A percentile compares a stretch with the other conserved stretches of the same genome.
These are phyloP conservation scores for Eulimnadia texana DNA, from an alignment of 1,140 invertebrate species.

Conservation along the genomic window DNA sequence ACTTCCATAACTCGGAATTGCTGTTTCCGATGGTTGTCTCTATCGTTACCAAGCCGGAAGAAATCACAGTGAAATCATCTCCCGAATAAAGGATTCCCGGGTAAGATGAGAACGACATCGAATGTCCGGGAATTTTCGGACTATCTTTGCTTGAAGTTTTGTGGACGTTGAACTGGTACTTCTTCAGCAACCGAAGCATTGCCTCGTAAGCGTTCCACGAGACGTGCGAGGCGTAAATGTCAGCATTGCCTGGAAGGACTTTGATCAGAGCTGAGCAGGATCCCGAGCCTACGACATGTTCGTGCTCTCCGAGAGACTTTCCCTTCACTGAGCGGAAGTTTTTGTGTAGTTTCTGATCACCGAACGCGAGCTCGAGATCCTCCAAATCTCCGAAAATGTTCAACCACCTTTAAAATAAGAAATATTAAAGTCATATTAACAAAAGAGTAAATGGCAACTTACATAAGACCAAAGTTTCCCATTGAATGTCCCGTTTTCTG, in stretches of 20 bases:
- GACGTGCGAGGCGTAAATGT: constrained; percentile 47
- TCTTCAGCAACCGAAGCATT: constrained; percentile 80
- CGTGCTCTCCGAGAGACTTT: constrained; percentile 14
- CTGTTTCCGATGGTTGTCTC: constrained; percentile 62
- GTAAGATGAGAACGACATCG: constrained; percentile 70
- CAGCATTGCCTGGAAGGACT: constrained; percentile 35
- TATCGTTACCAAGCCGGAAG: constrained; percentile 44
- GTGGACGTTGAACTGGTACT: constrained; percentile 70
- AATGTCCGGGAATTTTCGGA: constrained; percentile 43
- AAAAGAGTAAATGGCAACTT: background rate
- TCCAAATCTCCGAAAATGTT: constrained; percentile 61
- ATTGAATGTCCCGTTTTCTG: constrained; percentile 13
- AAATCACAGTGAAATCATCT: constrained; percentile 69
- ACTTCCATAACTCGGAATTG: constrained; percentile 43
- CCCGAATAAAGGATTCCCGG: constrained; percentile 71
- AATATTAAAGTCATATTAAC: background rate
- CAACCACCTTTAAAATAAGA: constrained; percentile 40
- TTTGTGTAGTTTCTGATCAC: constrained; percentile 25
- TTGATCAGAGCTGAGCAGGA: constrained; percentile 47
- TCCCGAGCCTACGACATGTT: constrained; percentile 27
- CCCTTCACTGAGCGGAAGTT: constrained; percentile 11
- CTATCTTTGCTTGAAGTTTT: constrained; percentile 31
- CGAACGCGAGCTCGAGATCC: constrained; percentile 43
- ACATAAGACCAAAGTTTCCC: constrained; percentile 18
- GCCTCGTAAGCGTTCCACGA: constrained; percentile 49